Evolutionary conservation across 2,797 vertebrate genomes (phyloP).

Genomic region (Mormyrops boulengeri): DNA sequence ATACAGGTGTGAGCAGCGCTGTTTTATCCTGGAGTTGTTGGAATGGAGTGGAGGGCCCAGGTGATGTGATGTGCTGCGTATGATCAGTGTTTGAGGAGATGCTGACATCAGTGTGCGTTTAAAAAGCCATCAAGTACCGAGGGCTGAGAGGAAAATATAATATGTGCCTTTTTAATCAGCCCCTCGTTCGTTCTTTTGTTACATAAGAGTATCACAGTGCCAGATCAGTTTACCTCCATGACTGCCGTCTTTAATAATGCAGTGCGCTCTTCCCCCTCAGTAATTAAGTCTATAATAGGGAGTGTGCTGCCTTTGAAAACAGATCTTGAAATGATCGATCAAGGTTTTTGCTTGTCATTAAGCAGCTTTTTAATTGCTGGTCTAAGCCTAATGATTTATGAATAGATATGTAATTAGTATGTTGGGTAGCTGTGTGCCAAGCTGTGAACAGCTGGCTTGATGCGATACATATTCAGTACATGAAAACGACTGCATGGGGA

Average conservation of each 20-base stretch:
- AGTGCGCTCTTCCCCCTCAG: slow-evolving; percentile 29
- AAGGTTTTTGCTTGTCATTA: slow-evolving; percentile 1
- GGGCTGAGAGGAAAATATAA: background rate
- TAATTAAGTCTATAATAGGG: slow-evolving; percentile 23
- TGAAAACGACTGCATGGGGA: background rate
- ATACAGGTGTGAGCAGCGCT: background rate
- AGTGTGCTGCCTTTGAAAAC: background rate
- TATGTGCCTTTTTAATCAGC: background rate
- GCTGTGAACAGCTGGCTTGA: background rate
- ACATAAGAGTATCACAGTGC: background rate
- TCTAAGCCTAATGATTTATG: background rate
- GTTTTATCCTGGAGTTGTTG: background rate
- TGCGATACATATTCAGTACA: background rate
- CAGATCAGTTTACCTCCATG: slow-evolving; percentile 37
- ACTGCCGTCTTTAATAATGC: slow-evolving; percentile 54
- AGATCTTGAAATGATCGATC: slow-evolving; percentile 7
- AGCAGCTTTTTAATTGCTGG: background rate
- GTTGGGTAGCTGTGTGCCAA: background rate
- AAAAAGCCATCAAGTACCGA: background rate
- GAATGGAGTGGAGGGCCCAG: background rate
- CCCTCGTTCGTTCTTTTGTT: background rate
- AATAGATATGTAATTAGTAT: slow-evolving; percentile 17
- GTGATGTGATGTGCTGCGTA: background rate
- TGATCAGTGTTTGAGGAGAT: background rate
- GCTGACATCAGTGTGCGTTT: background rate